phyloP scores from a whole-genome alignment of 2,113 vertebrate genomes.

The Spea multiplicata region DNA sequence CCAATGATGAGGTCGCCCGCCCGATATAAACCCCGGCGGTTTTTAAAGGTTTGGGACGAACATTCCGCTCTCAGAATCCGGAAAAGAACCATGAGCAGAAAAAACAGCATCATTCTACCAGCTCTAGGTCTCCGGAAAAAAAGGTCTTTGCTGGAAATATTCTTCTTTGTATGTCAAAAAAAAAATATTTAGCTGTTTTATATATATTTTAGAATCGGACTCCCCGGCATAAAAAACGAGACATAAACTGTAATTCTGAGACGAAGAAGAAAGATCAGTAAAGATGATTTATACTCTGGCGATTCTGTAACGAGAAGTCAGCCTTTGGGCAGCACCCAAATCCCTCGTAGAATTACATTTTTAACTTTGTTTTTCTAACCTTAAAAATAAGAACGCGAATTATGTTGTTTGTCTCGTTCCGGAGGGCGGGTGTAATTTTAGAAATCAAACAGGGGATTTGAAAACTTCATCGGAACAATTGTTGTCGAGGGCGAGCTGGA shows the following conservation, averaged over 20 bases:
- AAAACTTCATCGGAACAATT: neutral
- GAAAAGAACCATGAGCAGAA: neutral
- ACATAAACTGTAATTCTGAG: neutral
- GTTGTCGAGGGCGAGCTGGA: too few species aligned
- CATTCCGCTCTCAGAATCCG: neutral
- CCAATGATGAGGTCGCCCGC: slow-evolving; percentile 13
- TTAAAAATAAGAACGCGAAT: slow-evolving; percentile 14
- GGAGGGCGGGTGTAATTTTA: neutral
- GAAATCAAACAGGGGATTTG: neutral
- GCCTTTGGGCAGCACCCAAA: neutral
- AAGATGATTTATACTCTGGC: neutral
- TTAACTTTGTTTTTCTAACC: neutral
- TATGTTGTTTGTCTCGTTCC: neutral
- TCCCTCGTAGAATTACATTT: neutral
- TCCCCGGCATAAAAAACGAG: neutral
- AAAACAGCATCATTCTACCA: neutral
- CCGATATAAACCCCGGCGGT: neutral
- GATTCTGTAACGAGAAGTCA: neutral
- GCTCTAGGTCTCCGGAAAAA: too few species aligned
- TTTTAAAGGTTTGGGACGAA: neutral
- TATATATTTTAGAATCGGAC: neutral
- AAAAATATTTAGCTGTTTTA: neutral
- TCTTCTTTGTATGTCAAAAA: neutral
- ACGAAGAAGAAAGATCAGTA: neutral
- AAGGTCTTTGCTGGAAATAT: neutral